Conservation (phyloP, 2,797 vertebrate species). For the Molothrus aeneus region DNA sequence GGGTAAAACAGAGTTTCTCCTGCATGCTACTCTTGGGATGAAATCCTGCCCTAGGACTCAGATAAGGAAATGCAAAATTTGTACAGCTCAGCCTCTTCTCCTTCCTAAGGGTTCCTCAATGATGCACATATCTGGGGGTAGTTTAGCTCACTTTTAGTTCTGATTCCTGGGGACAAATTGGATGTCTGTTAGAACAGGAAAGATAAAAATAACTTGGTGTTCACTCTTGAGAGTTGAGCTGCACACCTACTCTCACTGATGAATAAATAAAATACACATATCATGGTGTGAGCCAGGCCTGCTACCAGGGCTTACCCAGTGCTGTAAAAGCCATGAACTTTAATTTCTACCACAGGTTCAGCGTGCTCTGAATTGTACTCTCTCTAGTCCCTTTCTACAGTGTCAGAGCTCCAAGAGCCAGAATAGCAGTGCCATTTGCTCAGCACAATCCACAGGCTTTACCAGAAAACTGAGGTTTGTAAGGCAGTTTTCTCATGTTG, state of each 20-base stretch:
- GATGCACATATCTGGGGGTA: background rate
- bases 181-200: background rate
- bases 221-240: background rate
- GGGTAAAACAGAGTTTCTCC: background rate
- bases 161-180: background rate
- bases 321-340: background rate
- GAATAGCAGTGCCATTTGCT: background rate
- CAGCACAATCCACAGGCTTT: background rate
- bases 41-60: background rate
- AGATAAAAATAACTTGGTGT: background rate
- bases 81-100: background rate
- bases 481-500: background rate
- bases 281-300: background rate
- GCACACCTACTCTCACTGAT: background rate
- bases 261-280: background rate
- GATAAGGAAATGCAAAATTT: background rate
- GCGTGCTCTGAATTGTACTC: background rate
- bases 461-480: background rate
- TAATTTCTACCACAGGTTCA: background rate
- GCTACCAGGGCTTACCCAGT: background rate
- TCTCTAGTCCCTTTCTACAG: background rate
- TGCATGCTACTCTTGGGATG: accelerated
- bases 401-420: background rate
- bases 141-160: background rate
- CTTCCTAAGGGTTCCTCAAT: background rate